Evolutionary conservation across 2,113 vertebrate species (phyloP), one percentile per base, ranked within the genome.

Genomic region (Lepidothrix coronata): DNA sequence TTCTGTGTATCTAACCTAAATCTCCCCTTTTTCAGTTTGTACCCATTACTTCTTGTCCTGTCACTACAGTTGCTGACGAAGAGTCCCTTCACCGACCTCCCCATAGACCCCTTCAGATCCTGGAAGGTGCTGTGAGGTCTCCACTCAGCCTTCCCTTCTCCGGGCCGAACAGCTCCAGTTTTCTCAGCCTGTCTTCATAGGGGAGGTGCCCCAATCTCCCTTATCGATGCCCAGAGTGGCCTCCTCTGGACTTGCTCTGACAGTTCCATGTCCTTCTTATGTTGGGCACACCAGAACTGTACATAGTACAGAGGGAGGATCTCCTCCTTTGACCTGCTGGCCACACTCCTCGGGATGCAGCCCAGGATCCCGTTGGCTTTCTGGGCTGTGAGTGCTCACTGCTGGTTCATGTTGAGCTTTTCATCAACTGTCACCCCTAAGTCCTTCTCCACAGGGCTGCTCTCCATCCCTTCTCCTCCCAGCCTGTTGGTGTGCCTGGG

Each of bases 251-350:
- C 28, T 52, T 74, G 15, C 12, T 67, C 28, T 15, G 12, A 12
- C 52, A 52, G 28, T n/a, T 58, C 23, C 23, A 9, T 4, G 11
- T 20, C 14, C 7, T 65, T 35, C 23, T 23, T 14, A 5, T 6
- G 1, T 4, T 52, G 15, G 33, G 51, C 7, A 24, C 27, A 16
- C 14, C 52, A 58, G 27, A 58, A 33, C 6, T 23, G 6, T 9
- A 24, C 9, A 11, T 7, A 4, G 14, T 3, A 20, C 12, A 58
- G 22, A 8, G 14, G 37, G 23, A 58, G 8, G 66, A 59, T 28
- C 28, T 16, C 33, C 52, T 33, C 19, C 0, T 35, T 22, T 9
- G 0, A 13, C 22, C 14, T 51, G 11, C 31, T 57, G 35, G 27
- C 44, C 37, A 7, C 5, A 3, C 11, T 31, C 7, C 54, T 52